Evolutionary conservation across 2,797 vertebrate species (phyloP), one percentile per base, ranked within the genome.

Genomic region (Calcarius lapponicus): DNA sequence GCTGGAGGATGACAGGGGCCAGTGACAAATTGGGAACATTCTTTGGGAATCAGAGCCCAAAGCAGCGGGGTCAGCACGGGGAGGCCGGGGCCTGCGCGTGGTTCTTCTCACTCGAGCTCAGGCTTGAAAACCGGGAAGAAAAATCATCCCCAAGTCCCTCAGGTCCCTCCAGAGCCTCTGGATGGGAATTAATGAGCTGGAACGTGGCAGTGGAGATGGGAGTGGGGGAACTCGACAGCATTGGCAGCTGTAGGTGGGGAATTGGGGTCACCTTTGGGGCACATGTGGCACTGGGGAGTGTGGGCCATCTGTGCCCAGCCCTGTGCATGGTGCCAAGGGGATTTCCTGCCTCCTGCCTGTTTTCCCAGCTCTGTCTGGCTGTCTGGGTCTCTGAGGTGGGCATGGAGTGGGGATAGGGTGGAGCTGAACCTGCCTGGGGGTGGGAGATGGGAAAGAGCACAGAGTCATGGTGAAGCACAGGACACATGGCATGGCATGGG

Each of bases 1-100:
- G 81, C 71, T 90, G 90, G 79, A 51, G 88, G 80, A 93, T 95
- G 96, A 96, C 93, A 92, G 88, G 69, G 88, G 53, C 66, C 61
- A 9, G 83, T 91, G 93, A 95, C 92, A 92, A 94, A 89, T 93
- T 86, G 80, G 78, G 81, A 93, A 73, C 90, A 67, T 81, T 91
- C 86, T 93, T 93, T 83, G 78, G 90, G 84, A 93, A 80, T n/a
- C 25, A 25, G 78, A 92, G 90, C 93, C 79, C 74, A 67, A 83
- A 93, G 93, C 87, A 74, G 48, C 7, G 9, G 56, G 90, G 88
- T 94, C 94, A 83, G 53, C 7, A 15, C 0, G 5, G n/a, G 45
- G 53, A 40, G 66, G 53, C 32, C 4, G 7, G 22, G 40, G 17
- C 20, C 54, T 32, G 84, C 0, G 17, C 0, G 6, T 93, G 93